Conservation (phyloP, 2,888 invertebrate species). For the Zaprionus lineosus region DNA sequence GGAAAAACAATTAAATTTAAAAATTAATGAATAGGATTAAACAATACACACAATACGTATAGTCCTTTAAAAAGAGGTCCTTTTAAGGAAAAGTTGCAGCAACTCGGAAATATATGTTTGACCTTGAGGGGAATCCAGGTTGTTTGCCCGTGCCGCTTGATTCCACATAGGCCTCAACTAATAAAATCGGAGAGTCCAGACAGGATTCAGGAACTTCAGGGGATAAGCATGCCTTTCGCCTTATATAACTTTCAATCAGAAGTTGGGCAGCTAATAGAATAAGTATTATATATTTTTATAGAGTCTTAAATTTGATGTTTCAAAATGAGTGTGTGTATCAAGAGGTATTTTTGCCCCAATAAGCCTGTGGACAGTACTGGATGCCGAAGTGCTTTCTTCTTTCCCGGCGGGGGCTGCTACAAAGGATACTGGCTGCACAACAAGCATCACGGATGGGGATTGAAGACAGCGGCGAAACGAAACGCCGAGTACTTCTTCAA, state of each 20-base stretch:
- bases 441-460: slow-evolving; percentile 73
- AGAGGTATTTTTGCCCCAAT: slow-evolving; percentile 56
- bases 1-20: slow-evolving; percentile 33
- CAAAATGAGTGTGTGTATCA: slow-evolving; percentile 52
- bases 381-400: slow-evolving; percentile 64
- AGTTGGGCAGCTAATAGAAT: too few relatives aligned
- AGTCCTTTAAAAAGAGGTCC: not conserved
- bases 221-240: too few relatives aligned
- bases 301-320: not conserved
- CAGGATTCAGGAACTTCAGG: not conserved
- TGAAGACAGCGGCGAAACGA: slow-evolving; percentile 52
- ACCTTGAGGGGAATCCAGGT: too few relatives aligned
- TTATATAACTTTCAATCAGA: too few relatives aligned
- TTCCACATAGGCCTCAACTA: too few relatives aligned
- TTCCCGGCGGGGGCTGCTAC: slow-evolving; percentile 73
- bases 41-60: not conserved
- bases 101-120: too few relatives aligned
- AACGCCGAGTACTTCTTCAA: slow-evolving; percentile 18
- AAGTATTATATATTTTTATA: not conserved
- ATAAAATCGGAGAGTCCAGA: too few relatives aligned
- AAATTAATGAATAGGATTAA: slow-evolving; percentile 8
- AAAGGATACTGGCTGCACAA: slow-evolving; percentile 74
- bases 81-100: too few relatives aligned
- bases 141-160: too few relatives aligned
- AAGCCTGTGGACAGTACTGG: slow-evolving; percentile 65